Percentiles rank a stretch among this genome's conserved stretches.
Evolutionary conservation across 1,140 invertebrate species (phyloP).

Genomic region (Tribolium castaneum): DNA sequence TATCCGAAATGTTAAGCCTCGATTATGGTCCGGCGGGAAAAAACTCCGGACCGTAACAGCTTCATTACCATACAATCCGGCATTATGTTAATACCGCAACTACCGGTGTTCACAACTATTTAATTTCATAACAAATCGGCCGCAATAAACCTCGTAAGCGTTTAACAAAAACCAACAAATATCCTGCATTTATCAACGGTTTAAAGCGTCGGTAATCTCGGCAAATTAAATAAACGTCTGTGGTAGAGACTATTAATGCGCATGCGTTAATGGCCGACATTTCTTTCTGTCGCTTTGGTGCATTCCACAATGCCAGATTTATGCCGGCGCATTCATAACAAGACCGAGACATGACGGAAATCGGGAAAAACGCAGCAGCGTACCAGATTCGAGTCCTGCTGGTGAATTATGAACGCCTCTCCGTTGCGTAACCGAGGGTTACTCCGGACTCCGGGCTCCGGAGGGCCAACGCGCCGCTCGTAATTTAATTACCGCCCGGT

Average conservation of each 20-base stretch:
- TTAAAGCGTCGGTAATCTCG: constrained; percentile 27
- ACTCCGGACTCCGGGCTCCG: background rate
- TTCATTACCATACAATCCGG: constrained; percentile 29
- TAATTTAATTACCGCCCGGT: constrained; percentile 10
- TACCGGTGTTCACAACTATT: constrained; percentile 30
- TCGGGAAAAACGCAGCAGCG: background rate
- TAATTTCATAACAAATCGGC: constrained; percentile 31
- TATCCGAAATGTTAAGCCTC: background rate
- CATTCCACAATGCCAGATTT: constrained; percentile 33
- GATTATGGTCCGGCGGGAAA: background rate
- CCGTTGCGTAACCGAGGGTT: background rate
- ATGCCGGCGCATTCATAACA: constrained; percentile 6
- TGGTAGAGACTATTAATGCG: constrained; percentile 14
- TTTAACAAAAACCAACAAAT: constrained; percentile 31
- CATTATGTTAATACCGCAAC: constrained; percentile 23
- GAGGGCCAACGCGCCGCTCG: background rate
- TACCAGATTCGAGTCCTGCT: background rate
- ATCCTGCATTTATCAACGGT: constrained; percentile 24
- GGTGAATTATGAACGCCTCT: background rate
- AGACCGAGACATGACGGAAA: background rate
- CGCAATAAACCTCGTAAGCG: constrained; percentile 19
- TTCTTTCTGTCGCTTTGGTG: constrained; percentile 22
- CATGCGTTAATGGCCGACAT: constrained; percentile 31
- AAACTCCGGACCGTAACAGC: background rate
- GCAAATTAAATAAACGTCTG: constrained; percentile 25